phyloP scores from a whole-genome alignment of 2,797 vertebrate genomes.

The Gymnocypris eckloni region DNA sequence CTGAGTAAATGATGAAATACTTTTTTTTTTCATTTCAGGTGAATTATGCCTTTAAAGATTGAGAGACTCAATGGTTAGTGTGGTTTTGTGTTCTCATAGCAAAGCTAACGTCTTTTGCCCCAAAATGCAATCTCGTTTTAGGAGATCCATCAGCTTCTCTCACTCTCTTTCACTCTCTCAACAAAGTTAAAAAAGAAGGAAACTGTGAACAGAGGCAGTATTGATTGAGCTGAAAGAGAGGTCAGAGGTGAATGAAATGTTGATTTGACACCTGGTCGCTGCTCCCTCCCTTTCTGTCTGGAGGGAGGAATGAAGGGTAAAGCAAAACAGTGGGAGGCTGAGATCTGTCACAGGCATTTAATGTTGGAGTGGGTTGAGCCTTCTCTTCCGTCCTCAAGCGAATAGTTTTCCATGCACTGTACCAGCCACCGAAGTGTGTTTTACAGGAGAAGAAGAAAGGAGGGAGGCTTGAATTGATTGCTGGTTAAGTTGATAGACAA shows the following conservation, averaged over 20 bases:
- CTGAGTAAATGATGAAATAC: background rate
- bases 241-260: conserved; percentile 53
- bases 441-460: background rate
- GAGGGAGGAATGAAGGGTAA: conserved; percentile 40
- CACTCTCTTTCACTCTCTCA: conserved; percentile 8
- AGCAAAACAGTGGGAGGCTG: conserved; percentile 25
- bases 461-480: conserved; percentile 19
- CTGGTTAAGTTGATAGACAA: background rate
- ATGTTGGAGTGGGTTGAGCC: conserved; percentile 22
- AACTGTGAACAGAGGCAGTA: conserved; percentile 31
- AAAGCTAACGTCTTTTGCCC: conserved; percentile 20
- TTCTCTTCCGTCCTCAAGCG: background rate
- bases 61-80: conserved; percentile 20
- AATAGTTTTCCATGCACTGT: background rate
- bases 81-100: background rate
- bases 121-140: conserved; percentile 30
- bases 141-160: conserved; percentile 34
- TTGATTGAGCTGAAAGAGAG: conserved; percentile 42
- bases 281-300: conserved; percentile 21
- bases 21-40: background rate
- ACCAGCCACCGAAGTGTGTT: conserved; percentile 6
- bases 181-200: conserved; percentile 4
- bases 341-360: conserved; percentile 40
- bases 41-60: conserved; percentile 5
- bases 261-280: conserved; percentile 49